Evolutionary conservation across 2,113 vertebrate genomes (phyloP).

Genomic region (Progne subis): DNA sequence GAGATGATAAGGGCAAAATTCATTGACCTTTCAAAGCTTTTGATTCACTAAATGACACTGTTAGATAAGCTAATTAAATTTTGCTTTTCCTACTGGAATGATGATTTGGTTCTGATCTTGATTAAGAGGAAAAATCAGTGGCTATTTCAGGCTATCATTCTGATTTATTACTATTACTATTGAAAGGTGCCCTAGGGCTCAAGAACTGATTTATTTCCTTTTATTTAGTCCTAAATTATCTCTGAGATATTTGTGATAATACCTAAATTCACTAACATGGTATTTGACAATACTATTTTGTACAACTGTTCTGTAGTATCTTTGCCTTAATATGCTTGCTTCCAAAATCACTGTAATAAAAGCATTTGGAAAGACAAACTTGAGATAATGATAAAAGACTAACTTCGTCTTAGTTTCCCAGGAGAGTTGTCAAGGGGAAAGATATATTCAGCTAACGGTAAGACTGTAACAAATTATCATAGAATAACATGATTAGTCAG

Average conservation of each 20-base stretch:
- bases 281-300: slow-evolving; percentile 35
- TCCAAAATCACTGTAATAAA: slow-evolving; percentile 41
- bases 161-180: slow-evolving; percentile 72
- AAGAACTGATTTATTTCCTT: slow-evolving; percentile 69
- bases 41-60: slow-evolving; percentile 78
- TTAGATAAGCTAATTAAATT: slow-evolving; percentile 81
- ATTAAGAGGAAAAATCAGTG: slow-evolving; percentile 70
- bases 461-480: not conserved
- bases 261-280: slow-evolving; percentile 48
- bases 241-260: slow-evolving; percentile 59
- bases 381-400: slow-evolving; percentile 12
- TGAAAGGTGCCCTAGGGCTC: slow-evolving; percentile 60
- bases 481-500: slow-evolving; percentile 10
- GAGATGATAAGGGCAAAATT: slow-evolving; percentile 77
- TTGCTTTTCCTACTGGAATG: slow-evolving; percentile 69
- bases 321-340: slow-evolving; percentile 11
- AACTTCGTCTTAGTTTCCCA: not conserved
- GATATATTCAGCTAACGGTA: not conserved
- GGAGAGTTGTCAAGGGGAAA: not conserved
- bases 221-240: slow-evolving; percentile 69
- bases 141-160: slow-evolving; percentile 50
- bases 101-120: slow-evolving; percentile 70
- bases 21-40: slow-evolving; percentile 78
- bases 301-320: slow-evolving; percentile 9
- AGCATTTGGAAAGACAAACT: slow-evolving; percentile 42